These are phyloP conservation scores for Pygathrix nemaeus DNA, from an alignment of 2,113 vertebrate species.

Conservation along the genomic window DNA sequence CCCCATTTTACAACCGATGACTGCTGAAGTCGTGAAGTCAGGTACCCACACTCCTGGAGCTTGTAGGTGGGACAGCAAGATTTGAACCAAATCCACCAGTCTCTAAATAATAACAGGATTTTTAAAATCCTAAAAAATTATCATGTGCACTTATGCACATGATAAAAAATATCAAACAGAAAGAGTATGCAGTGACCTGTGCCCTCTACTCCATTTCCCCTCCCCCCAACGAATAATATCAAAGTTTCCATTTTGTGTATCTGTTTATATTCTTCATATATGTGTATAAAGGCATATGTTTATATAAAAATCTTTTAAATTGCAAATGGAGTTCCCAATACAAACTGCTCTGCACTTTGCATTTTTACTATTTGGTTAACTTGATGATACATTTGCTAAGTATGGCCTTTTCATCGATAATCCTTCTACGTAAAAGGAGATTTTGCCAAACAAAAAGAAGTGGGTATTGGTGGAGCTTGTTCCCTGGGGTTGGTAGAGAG, in stretches of 20 bases:
- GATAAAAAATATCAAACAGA: neutral
- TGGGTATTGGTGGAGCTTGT: accelerated
- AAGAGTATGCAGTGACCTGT: neutral
- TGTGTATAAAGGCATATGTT: no score
- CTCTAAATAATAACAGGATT: neutral
- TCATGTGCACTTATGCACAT: neutral
- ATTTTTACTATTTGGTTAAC: neutral
- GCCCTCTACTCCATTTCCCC: accelerated
- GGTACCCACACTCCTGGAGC: accelerated
- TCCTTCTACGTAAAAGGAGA: neutral
- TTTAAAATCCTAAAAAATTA: neutral
- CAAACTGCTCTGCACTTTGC: no score
- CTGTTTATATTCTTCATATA: neutral
- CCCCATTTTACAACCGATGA: neutral
- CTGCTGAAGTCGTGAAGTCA: neutral
- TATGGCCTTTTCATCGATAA: accelerated
- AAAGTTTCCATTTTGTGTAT: no score
- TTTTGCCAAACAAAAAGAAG: neutral
- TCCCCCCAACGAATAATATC: no score
- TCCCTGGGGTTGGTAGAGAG: neutral
- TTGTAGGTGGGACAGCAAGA: neutral
- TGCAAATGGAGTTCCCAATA: accelerated
- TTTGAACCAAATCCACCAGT: neutral
- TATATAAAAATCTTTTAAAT: neutral
- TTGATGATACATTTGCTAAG: neutral